Evolutionary conservation across 2,797 vertebrate species (phyloP), one percentile per base, ranked within the genome.

Genomic region (Pseudomugil tenellus): DNA sequence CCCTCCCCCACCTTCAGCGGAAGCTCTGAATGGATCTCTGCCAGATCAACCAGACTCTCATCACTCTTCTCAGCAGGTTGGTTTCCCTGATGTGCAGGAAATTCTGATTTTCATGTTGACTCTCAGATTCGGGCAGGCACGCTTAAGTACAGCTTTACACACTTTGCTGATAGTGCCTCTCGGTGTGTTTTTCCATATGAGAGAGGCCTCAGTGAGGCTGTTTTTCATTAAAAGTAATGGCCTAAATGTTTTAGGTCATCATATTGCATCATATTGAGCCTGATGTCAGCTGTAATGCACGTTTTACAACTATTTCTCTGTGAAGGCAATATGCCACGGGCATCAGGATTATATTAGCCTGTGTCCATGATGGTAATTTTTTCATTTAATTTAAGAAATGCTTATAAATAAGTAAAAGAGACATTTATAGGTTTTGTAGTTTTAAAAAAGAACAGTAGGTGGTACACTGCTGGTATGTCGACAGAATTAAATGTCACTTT

Each of bases 11-110:
- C 96, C 97, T 7, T 94, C 96, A 51, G 95, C 39, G 0, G 96
- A 98, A 73, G 96, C 97, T 84, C 91, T 99, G 74, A 99, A 99
- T 68, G 98, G 98, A 48, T 94, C 96, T 0, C 84, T 96, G 60
- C 79, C 93, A 0, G 96, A 96, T 77, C 93, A 94, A 17, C 85
- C 63, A 0, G 76, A 91, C 58, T 93, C 96, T 64, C 91, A 91
- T 79, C 93, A 95, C 92, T 81, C 88, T 67, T 96, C 96, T 69
- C 95, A 95, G 84, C 96, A 98, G 93, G 97, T 98, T 79, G 1
- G 49, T 53, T 12, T 71, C 6, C 23, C 3, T 48, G 17, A 48
- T 49, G 21, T 49, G n/a, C 23, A 25, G 48, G 25, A 49, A 21
- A 21, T 6, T n/a, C 7, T 9, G 41, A 8, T 46, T n/a, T 46